Conservation (phyloP, 2,113 vertebrate species). For the Ivindomyrus marchei region DNA sequence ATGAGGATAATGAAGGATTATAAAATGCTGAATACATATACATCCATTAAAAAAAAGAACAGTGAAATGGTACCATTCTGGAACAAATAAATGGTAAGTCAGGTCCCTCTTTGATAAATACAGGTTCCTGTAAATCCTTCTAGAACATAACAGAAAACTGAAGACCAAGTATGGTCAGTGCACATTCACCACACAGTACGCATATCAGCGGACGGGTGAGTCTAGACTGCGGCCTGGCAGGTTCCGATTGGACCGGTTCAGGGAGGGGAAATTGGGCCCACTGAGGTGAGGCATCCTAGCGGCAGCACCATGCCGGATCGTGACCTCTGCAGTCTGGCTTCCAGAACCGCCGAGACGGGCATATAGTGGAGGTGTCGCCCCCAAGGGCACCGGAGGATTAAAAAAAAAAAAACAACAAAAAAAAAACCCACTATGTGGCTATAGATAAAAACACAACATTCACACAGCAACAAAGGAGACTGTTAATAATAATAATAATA, state of each 20-base stretch:
- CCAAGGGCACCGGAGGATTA: constrained; percentile 41
- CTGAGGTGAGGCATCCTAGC: constrained; percentile 27
- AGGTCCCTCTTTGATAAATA: constrained; percentile 64
- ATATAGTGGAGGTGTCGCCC: neutral
- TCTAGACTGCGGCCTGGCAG: constrained; percentile 38
- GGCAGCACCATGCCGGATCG: neutral
- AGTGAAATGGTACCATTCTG: constrained; percentile 43
- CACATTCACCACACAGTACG: constrained; percentile 61
- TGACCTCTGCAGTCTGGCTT: neutral
- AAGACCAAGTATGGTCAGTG: constrained; percentile 60
- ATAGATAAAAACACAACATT: neutral
- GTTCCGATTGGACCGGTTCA: constrained; percentile 28
- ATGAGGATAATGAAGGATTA: constrained; percentile 38
- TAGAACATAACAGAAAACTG: constrained; percentile 48
- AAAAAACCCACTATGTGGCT: neutral
- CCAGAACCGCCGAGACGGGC: neutral
- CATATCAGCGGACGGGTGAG: constrained; percentile 41
- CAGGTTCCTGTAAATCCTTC: constrained; percentile 59
- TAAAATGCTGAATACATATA: constrained; percentile 37
- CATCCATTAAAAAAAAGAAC: neutral
- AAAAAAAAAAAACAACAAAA: neutral
- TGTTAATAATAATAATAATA: neutral
- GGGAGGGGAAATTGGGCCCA: constrained; percentile 30
- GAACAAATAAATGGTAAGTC: constrained; percentile 38
- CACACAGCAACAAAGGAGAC: neutral